Conservation (phyloP, 2,113 vertebrate species). For the Polypterus bichir region DNA sequence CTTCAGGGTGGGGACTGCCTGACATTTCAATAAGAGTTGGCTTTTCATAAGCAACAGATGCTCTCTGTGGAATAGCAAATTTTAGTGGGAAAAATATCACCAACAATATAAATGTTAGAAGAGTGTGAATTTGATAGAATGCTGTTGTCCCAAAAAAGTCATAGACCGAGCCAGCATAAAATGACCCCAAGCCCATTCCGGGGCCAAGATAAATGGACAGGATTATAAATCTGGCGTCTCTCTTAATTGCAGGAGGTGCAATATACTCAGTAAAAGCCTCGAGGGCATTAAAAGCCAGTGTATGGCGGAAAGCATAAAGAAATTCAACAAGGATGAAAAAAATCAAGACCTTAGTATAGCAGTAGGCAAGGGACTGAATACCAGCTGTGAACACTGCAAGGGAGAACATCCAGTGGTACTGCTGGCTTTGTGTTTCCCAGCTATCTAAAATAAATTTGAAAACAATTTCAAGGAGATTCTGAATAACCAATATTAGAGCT, state of each 20-base stretch:
- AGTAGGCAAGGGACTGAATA: neutral
- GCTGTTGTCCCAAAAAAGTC: neutral
- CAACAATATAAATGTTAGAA: neutral
- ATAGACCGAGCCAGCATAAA: neutral
- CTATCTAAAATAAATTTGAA: neutral
- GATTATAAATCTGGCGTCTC: neutral
- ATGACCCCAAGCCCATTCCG: neutral
- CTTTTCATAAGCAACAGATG: too few species aligned
- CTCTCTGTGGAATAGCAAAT: too few species aligned
- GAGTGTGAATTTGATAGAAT: neutral
- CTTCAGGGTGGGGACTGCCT: too few species aligned
- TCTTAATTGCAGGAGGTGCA: neutral
- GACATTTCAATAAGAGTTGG: too few species aligned
- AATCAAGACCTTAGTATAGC: neutral
- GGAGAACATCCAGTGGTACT: neutral
- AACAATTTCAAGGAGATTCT: neutral
- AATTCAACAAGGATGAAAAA: constrained; percentile 11
- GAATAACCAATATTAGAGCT: neutral
- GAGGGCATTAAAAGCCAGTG: constrained; percentile 11
- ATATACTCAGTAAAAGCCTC: neutral
- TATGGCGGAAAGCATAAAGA: neutral
- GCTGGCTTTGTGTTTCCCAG: neutral
- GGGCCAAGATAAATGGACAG: neutral
- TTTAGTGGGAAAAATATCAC: too few species aligned
- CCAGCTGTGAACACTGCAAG: neutral